These are phyloP conservation scores for Bubalus kerabau DNA, from an alignment of 2,113 vertebrate genomes.

Conservation along the genomic window DNA sequence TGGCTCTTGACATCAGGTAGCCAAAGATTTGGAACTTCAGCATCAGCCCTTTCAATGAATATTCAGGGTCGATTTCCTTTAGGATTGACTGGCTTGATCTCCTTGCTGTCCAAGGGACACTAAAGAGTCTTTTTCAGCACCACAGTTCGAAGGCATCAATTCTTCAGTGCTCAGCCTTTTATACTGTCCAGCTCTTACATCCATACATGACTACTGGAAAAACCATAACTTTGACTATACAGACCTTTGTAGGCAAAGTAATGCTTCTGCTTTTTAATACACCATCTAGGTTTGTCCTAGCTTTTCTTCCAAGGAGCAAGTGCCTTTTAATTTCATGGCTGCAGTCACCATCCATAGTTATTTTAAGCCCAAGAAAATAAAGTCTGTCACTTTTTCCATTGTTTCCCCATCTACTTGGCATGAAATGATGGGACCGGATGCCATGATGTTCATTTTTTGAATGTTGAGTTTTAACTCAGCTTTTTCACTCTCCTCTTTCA, in stretches of 20 bases:
- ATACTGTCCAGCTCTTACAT: background rate
- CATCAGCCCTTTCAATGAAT: background rate
- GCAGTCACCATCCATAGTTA: background rate
- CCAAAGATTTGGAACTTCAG: background rate
- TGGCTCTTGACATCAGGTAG: background rate
- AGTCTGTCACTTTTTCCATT: background rate
- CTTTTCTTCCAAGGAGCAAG: background rate
- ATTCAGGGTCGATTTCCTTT: background rate
- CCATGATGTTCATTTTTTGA: background rate
- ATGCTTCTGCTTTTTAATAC: background rate
- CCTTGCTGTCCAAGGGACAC: background rate
- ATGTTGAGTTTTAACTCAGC: background rate
- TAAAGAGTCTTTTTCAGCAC: background rate
- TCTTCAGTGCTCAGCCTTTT: background rate
- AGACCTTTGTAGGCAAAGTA: background rate
- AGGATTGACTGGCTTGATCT: background rate
- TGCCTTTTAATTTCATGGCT: background rate
- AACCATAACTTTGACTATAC: background rate
- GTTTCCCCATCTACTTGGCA: background rate
- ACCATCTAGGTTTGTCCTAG: background rate
- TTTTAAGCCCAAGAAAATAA: background rate
- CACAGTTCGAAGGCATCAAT: background rate
- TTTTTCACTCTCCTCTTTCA: background rate
- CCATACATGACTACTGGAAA: background rate
- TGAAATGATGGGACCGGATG: background rate